phyloP scores from a whole-genome alignment of 2,797 vertebrate species.

The Danio choprae region DNA sequence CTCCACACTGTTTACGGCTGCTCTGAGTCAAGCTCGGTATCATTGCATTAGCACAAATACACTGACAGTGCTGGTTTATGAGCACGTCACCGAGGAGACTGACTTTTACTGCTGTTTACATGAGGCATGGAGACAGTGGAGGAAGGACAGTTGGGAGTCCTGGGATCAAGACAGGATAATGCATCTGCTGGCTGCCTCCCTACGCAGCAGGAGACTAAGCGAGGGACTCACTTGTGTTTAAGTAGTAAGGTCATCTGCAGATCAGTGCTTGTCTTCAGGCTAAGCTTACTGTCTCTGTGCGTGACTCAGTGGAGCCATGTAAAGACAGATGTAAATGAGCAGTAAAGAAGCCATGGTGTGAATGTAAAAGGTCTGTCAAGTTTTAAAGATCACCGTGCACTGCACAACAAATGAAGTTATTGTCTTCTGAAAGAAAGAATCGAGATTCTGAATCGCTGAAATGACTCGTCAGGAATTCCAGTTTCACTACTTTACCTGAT shows the following conservation, averaged over 20 bases:
- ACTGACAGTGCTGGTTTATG: conserved; percentile 77
- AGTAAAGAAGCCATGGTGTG: not conserved
- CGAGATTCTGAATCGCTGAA: no score
- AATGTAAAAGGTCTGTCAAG: no score
- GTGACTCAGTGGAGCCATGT: conserved; percentile 4
- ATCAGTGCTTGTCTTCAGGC: conserved; percentile 28
- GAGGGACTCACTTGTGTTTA: conserved; percentile 13
- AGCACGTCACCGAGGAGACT: conserved; percentile 68
- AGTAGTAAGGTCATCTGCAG: conserved; percentile 35
- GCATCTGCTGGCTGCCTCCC: conserved; percentile 70
- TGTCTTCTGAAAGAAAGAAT: no score
- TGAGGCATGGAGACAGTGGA: conserved; percentile 69
- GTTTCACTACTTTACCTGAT: no score
- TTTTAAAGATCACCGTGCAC: no score
- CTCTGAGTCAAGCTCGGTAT: conserved; percentile 68
- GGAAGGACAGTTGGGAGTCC: conserved; percentile 66
- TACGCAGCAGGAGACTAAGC: conserved; percentile 36
- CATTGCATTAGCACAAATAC: conserved; percentile 65
- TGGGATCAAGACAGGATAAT: conserved; percentile 76
- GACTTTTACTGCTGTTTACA: conserved; percentile 82
- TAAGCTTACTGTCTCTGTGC: not conserved
- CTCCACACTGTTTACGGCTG: conserved; percentile 65
- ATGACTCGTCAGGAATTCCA: no score
- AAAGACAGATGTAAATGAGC: conserved; percentile 16
- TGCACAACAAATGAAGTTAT: no score